Evolutionary conservation across 35 echinoderm and acorn worm species (phyloP), one percentile per base, ranked within the genome.

Genomic region (Strongylocentrotus purpuratus): DNA sequence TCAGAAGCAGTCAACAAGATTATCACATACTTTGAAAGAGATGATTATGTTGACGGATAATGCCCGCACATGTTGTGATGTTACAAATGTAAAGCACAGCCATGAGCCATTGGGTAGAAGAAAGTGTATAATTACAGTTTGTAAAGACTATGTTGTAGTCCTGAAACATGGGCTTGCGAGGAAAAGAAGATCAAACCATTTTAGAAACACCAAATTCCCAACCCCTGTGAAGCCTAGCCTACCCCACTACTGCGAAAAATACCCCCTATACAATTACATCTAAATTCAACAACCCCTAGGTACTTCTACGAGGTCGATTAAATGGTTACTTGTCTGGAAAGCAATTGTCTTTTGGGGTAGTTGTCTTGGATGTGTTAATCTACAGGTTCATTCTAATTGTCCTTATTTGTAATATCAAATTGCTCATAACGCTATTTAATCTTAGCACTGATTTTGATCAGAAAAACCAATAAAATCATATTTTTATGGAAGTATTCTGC

Each of bases 21-120:
- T 18, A 48, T 85, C 9, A 33, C 32, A 33, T 94, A 45, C 61
- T 85, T 94, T 85, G 65, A 85, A 86, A 65, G 15, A 58, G 94
- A 94, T 94, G 33, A 50, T 85, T 93, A 50, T 93, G 28, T 32
- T 31, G 91, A 93, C 13, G 91, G 48, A 31, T 93, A n/a, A 33
- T 89, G 87, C 13, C 5, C 18, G 5, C 28, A 28, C 65, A 78
- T 78, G 18, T 25, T 22, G 18, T 78, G 7, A n/a, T 78, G 18
- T 4, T 78, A 78, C 4, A 78, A 7, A 6, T 28, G 25, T 55
- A 0, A 9, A 55, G 9, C 15, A 55, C 10, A 55, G 50, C 15
- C 9, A 55, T 55, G 9, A 9, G 50, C 50, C 50, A 14, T 55
- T 55, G 50, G 50, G 48, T 50, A 28, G 61, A 28, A 65, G 50